phyloP scores from a whole-genome alignment of 2,113 vertebrate species.

The Coracopsis vasa region DNA sequence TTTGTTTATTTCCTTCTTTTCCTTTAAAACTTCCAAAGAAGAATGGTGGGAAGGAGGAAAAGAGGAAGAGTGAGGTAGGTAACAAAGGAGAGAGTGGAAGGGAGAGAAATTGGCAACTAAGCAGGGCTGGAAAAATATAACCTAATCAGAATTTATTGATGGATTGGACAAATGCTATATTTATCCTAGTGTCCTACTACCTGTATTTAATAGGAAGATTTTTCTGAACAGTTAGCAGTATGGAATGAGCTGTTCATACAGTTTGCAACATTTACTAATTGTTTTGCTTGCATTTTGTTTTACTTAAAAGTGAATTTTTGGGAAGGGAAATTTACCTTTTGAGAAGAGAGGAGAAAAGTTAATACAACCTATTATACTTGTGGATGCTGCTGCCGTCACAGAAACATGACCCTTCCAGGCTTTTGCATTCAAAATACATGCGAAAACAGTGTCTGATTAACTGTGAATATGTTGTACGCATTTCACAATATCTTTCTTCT shows the following conservation, averaged over 20 bases:
- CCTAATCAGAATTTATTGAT: neutral
- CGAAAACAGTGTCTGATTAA: neutral
- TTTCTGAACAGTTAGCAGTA: neutral
- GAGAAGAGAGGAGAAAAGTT: neutral
- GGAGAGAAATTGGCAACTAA: neutral
- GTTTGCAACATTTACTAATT: neutral
- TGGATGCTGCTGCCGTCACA: neutral
- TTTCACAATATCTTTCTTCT: neutral
- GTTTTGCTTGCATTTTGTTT: neutral
- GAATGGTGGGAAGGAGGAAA: neutral
- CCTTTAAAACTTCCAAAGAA: neutral
- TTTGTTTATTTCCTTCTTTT: neutral
- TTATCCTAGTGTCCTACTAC: neutral
- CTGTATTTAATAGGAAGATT: neutral
- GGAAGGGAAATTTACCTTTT: neutral
- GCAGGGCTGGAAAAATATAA: accelerated
- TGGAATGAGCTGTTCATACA: neutral
- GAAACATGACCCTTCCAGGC: neutral
- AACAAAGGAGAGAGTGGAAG: neutral
- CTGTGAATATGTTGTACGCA: neutral
- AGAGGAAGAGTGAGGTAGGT: neutral
- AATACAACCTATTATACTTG: neutral
- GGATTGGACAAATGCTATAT: neutral
- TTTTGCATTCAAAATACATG: neutral
- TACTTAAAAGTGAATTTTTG: neutral